phyloP scores from a whole-genome alignment of 2,113 vertebrate genomes.

The Oplegnathus fasciatus region DNA sequence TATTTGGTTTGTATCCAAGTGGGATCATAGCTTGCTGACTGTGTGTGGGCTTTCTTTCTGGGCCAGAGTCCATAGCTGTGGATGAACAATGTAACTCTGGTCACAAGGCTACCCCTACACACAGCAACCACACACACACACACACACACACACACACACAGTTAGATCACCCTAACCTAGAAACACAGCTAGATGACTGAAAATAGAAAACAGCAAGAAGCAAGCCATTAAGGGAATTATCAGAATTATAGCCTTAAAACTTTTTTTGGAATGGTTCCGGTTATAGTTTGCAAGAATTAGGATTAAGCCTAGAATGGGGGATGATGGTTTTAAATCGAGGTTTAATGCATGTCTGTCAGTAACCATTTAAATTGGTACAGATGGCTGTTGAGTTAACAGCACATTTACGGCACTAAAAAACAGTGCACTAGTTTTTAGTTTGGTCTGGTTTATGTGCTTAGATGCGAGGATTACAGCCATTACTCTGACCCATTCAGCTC shows the following conservation, averaged over 20 bases:
- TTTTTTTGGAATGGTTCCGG: slow-evolving; percentile 16
- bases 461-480: slow-evolving; percentile 48
- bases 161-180: slow-evolving; percentile 61
- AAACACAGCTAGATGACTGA: slow-evolving; percentile 54
- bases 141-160: slow-evolving; percentile 63
- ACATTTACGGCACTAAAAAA: slow-evolving; percentile 51
- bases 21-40: slow-evolving; percentile 66
- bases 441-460: slow-evolving; percentile 31
- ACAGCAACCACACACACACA: slow-evolving; percentile 63
- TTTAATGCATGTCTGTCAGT: slow-evolving; percentile 45
- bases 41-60: slow-evolving; percentile 78
- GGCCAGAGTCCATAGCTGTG: slow-evolving; percentile 69
- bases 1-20: slow-evolving; percentile 73
- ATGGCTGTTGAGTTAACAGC: slow-evolving; percentile 39
- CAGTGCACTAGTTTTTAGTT: slow-evolving; percentile 15
- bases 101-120: slow-evolving; percentile 77
- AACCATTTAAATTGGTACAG: slow-evolving; percentile 45
- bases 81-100: slow-evolving; percentile 72
- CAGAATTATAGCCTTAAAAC: slow-evolving; percentile 32
- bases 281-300: slow-evolving; percentile 43
- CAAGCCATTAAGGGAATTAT: slow-evolving; percentile 63
- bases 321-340: slow-evolving; percentile 45
- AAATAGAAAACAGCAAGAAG: slow-evolving; percentile 51
- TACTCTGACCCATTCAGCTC: slow-evolving; percentile 49
- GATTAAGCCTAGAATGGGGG: slow-evolving; percentile 46